phyloP scores from a whole-genome alignment of 2,888 invertebrate genomes.

The Vannuccia rotundouncinata region DNA sequence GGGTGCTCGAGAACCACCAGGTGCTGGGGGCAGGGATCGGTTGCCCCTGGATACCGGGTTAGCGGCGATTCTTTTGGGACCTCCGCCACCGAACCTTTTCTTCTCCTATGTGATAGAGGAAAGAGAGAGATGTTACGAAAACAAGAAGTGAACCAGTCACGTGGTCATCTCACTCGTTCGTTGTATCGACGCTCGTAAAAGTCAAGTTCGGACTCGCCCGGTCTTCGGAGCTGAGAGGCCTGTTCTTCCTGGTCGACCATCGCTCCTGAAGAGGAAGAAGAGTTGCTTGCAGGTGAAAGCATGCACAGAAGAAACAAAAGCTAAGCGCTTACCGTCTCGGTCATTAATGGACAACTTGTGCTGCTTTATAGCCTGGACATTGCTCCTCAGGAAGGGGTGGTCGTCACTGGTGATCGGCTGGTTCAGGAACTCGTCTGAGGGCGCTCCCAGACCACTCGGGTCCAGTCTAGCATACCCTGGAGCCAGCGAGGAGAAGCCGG shows the following conservation, averaged over 20 bases:
- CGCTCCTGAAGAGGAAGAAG: slow-evolving; percentile 42
- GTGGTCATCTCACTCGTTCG: slow-evolving; percentile 46
- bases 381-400: slow-evolving; percentile 51
- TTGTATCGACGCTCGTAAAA: slow-evolving; percentile 55
- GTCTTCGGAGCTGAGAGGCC: slow-evolving; percentile 49
- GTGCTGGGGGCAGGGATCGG: neutral
- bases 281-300: too few species aligned
- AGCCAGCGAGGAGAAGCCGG: slow-evolving; percentile 55
- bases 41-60: neutral
- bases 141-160: neutral
- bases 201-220: slow-evolving; percentile 54
- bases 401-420: slow-evolving; percentile 53
- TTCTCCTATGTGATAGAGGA: neutral
- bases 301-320: neutral
- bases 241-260: slow-evolving; percentile 47
- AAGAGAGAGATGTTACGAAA: neutral
- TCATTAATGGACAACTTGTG: slow-evolving; percentile 40
- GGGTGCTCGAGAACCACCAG: neutral
- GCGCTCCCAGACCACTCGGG: slow-evolving; percentile 55
- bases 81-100: neutral
- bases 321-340: slow-evolving; percentile 22
- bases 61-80: neutral
- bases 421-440: slow-evolving; percentile 50
- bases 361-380: slow-evolving; percentile 50
- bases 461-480: slow-evolving; percentile 56